Evolutionary conservation across 2,888 invertebrate species (phyloP).

Genomic region (Eristalis pertinax): DNA sequence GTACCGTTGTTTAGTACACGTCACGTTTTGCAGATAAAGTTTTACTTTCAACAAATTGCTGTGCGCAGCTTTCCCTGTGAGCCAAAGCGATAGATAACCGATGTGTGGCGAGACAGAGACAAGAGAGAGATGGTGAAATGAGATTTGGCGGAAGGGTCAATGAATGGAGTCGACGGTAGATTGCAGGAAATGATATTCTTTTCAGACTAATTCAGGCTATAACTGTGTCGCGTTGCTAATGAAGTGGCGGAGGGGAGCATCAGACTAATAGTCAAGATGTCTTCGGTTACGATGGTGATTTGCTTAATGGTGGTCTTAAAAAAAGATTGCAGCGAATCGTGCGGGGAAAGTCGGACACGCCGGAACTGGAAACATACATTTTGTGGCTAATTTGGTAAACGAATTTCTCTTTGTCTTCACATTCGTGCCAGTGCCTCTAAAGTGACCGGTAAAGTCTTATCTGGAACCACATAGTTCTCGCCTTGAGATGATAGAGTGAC

Average conservation of each 20-base stretch:
- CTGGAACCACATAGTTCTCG: too few relatives aligned
- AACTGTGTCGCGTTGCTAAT: not conserved
- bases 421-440: not conserved
- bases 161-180: not conserved
- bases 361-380: not conserved
- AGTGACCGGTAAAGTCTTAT: too few relatives aligned
- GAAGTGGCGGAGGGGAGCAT: not conserved
- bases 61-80: not conserved
- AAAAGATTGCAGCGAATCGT: too few relatives aligned
- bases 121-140: not conserved
- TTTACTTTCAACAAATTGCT: not conserved
- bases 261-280: not conserved
- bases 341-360: too few relatives aligned
- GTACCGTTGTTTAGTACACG: not conserved
- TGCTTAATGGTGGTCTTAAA: not conserved
- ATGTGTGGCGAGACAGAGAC: not conserved
- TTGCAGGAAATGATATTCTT: not conserved
- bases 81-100: not conserved
- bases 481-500: too few relatives aligned
- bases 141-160: not conserved
- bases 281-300: not conserved
- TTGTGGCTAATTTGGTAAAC: not conserved
- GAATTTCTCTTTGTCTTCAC: not conserved
- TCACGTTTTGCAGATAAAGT: not conserved
- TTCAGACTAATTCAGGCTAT: not conserved